Base-by-base conservation (phyloP, 2,888 invertebrate genomes). In the Campaea margaritaria region DNA sequence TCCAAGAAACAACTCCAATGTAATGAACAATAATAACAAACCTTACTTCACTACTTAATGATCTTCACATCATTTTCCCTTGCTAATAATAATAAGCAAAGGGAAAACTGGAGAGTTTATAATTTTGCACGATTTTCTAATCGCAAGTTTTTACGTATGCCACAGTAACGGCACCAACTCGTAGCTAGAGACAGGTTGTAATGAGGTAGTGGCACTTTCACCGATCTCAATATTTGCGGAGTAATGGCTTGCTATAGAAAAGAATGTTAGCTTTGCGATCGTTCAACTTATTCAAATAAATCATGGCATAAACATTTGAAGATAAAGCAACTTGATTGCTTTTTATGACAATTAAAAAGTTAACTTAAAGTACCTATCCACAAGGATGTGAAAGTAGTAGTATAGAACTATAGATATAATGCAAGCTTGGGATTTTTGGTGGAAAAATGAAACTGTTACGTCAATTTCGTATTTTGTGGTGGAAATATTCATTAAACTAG, bases 171-270 rank as follows among this genome's bases (percentile, higher is more conserved):
- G 44, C 62, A 36, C 55, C 14, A 8, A 28, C 48, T 28, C 48
- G 39, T 21, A 48, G 34, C 34, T 34, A 50, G 27, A 36, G 46
- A 44, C 43, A 47, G 15, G 31, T 16, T 34, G 58, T 68, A 65
- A 65, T 69, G 69, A 71, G 65, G 62, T 62, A 41, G 54, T 43
- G 65, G 60, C 64, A 76, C 82, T 83, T 83, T 83, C 80, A 80
- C 80, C 76, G 71, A 63, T 72, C 74, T 81, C 76, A 67, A 79
- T 78, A 76, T 77, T 79, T 77, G 75, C 72, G 62, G 75, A 75
- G 74, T 78, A 80, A 79, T 78, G 79, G 74, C 72, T 65, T 68
- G 68, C 67, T 68, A 65, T 68, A 65, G 65, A 68, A 65, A 67
- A 61, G 57, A 31, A 7, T 53, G 64, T 60, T 62, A 53, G 59